Conservation (phyloP, 2,113 vertebrate genomes). For the Meleagris gallopavo region DNA sequence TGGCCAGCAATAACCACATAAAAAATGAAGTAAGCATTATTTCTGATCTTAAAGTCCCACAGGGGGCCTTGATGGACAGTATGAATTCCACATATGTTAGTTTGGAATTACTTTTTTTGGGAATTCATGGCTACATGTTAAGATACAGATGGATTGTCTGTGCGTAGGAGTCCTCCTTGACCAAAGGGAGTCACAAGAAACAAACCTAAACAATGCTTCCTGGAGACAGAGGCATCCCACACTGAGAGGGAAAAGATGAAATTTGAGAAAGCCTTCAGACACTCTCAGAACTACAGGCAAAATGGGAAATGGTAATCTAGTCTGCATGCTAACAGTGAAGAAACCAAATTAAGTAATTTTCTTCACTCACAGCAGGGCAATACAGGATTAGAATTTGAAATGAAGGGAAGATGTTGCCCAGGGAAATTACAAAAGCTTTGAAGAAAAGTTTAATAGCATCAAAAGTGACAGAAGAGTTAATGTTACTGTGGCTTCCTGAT, state of each 20-base stretch:
- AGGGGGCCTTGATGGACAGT: not conserved
- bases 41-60: not conserved
- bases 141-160: not conserved
- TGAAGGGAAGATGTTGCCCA: not conserved
- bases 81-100: not conserved
- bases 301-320: not conserved
- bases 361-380: not conserved
- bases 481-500: not conserved
- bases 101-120: not conserved
- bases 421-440: not conserved
- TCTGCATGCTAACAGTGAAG: not conserved
- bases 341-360: not conserved
- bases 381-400: not conserved
- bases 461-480: not conserved
- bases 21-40: not conserved
- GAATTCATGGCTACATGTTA: not conserved
- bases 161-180: not conserved
- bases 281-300: not conserved
- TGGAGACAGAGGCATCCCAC: not conserved
- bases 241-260: not conserved
- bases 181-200: not conserved
- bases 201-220: rapidly evolving
- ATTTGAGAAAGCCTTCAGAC: not conserved
- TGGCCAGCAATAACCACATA: not conserved
- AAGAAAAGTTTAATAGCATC: not conserved